phyloP scores from a whole-genome alignment of 2,888 invertebrate genomes.

The Syrphus vitripennis region DNA sequence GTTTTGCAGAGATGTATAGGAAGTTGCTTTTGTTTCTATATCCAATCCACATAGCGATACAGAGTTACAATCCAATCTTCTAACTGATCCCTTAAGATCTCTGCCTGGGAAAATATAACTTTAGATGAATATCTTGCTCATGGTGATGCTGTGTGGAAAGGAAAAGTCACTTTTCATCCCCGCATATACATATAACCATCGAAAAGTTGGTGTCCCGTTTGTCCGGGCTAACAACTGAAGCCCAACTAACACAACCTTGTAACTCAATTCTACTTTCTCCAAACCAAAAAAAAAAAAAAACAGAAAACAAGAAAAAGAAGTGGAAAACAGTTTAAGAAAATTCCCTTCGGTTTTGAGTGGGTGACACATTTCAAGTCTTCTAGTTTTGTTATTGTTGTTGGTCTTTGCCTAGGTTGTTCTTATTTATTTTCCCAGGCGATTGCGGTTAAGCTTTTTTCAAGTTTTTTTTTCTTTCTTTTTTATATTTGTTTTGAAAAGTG shows the following conservation, averaged over 20 bases:
- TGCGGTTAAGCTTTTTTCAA: conserved; percentile 46
- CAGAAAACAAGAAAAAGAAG: not conserved
- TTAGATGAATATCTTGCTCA: conserved; percentile 49
- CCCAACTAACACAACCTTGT: conserved; percentile 29
- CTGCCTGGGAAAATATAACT: conserved; percentile 36
- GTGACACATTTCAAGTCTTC: conserved; percentile 43
- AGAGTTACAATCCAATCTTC: conserved; percentile 50
- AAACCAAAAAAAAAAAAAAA: not conserved
- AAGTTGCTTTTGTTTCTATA: not conserved
- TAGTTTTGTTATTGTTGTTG: not conserved
- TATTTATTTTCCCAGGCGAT: conserved; percentile 25
- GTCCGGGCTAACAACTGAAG: conserved; percentile 6
- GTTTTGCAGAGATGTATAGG: not conserved
- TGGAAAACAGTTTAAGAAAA: conserved; percentile 13
- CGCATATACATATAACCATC: not conserved
- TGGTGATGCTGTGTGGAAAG: not conserved
- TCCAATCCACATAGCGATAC: conserved; percentile 2
- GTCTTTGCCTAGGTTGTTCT: not conserved
- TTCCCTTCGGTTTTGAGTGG: conserved; percentile 36
- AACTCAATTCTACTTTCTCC: conserved; percentile 41
- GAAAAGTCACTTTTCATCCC: conserved; percentile 43
- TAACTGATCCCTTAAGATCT: conserved; percentile 54
- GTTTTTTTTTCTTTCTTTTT: not conserved
- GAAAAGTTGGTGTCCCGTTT: conserved; percentile 39
- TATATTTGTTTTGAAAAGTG: conserved; percentile 27